Conservation (phyloP, 1,140 invertebrate genomes). For the Anadara kagoshimensis region DNA sequence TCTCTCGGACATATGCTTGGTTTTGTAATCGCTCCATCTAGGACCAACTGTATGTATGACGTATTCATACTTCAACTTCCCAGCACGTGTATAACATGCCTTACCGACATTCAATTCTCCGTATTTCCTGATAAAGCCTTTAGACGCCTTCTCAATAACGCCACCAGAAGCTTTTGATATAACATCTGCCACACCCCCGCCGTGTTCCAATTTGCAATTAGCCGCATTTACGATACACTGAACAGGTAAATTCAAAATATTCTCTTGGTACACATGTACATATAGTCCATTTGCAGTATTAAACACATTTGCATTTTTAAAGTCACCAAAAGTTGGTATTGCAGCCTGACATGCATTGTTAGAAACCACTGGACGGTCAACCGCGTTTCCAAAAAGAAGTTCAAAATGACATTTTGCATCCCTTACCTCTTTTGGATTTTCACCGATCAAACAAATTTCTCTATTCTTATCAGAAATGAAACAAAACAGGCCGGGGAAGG, state of each 20-base stretch:
- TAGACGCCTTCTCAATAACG: conserved; percentile 41
- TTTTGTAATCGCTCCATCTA: conserved; percentile 34
- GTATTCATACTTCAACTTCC: conserved; percentile 41
- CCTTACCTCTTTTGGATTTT: no score
- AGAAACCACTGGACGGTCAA: no score
- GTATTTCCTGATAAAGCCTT: conserved; percentile 33
- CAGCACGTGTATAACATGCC: conserved; percentile 45
- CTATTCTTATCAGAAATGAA: no score
- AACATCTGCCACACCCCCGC: conserved; percentile 89
- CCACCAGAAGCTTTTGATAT: conserved; percentile 76
- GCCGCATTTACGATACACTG: conserved; percentile 95
- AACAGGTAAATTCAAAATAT: conserved; percentile 88
- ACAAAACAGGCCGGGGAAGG: no score
- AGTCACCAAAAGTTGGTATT: no score
- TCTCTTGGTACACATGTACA: conserved; percentile 75
- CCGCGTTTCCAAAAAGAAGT: no score
- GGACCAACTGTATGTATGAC: conserved; percentile 59
- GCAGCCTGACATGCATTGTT: no score
- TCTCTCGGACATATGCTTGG: conserved; percentile 7
- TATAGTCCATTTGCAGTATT: conserved; percentile 16
- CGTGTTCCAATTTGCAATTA: conserved; percentile 84
- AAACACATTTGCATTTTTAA: background rate
- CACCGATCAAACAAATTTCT: no score
- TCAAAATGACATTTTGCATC: no score
- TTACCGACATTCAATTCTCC: conserved; percentile 40